These are phyloP conservation scores for Ctenicera cuprea DNA, from an alignment of 2,888 invertebrate species.

Conservation along the genomic window DNA sequence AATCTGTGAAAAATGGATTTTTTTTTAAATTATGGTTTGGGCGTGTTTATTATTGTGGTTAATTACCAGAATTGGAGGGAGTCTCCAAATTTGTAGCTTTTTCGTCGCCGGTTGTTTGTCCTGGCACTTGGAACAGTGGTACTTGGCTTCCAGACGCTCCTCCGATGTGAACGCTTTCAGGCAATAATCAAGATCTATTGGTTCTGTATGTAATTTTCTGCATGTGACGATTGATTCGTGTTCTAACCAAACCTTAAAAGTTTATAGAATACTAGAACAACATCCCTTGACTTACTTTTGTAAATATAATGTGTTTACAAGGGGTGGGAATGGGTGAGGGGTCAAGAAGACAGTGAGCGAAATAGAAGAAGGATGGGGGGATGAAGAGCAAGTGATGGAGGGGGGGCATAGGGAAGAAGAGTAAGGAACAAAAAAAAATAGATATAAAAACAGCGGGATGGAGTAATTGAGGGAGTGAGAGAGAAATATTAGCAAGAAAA, in stretches of 20 bases:
- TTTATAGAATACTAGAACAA: neutral
- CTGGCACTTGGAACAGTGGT: slow-evolving; percentile 90
- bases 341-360: too few species aligned
- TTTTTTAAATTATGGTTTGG: neutral
- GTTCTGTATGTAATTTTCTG: slow-evolving; percentile 84
- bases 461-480: too few species aligned
- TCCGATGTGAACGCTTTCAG: slow-evolving; percentile 91
- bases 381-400: too few species aligned
- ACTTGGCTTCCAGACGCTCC: slow-evolving; percentile 90
- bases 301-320: too few species aligned
- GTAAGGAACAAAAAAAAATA: too few species aligned
- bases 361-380: too few species aligned
- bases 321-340: too few species aligned
- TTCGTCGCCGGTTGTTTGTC: slow-evolving; percentile 90
- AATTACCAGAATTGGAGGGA: slow-evolving; percentile 89
- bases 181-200: slow-evolving; percentile 90
- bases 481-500: too few species aligned
- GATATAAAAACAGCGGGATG: too few species aligned
- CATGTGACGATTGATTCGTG: slow-evolving; percentile 84
- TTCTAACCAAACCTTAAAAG: slow-evolving; percentile 81
- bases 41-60: neutral
- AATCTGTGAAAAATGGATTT: slow-evolving; percentile 77
- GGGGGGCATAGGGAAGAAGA: too few species aligned
- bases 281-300: too few species aligned
- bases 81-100: slow-evolving; percentile 92